Evolutionary conservation across 2,888 invertebrate genomes (phyloP).

Genomic region (Tachina lurida): DNA sequence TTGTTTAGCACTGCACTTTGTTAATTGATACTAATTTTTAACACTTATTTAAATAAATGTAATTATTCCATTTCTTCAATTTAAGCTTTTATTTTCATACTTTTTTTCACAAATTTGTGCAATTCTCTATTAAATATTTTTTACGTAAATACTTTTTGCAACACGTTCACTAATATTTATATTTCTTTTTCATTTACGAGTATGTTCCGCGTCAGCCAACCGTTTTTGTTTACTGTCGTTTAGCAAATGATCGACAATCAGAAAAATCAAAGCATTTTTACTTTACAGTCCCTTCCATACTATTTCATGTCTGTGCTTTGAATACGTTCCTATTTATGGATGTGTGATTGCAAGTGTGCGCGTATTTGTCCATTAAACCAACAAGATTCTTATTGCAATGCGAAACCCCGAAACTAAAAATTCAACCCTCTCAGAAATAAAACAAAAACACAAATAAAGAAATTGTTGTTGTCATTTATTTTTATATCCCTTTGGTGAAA

Average conservation of each 20-base stretch:
- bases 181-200: slow-evolving; percentile 15
- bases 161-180: slow-evolving; percentile 11
- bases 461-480: slow-evolving; percentile 42
- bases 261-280: slow-evolving; percentile 80
- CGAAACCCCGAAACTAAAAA: slow-evolving; percentile 71
- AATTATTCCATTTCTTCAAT: background rate
- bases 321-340: slow-evolving; percentile 54
- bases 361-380: slow-evolving; percentile 28
- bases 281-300: slow-evolving; percentile 70
- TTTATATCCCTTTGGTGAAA: slow-evolving; percentile 31
- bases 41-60: background rate
- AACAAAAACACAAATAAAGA: slow-evolving; percentile 48
- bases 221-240: slow-evolving; percentile 81
- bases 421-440: slow-evolving; percentile 71
- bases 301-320: slow-evolving; percentile 4
- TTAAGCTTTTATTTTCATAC: background rate
- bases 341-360: slow-evolving; percentile 60
- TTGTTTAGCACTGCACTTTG: slow-evolving; percentile 11
- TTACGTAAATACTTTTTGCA: slow-evolving; percentile 29
- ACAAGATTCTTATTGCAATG: slow-evolving; percentile 65
- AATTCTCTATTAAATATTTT: slow-evolving; percentile 4
- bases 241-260: slow-evolving; percentile 82
- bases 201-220: slow-evolving; percentile 74
- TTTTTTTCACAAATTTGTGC: background rate
- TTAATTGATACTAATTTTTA: background rate